Percentiles rank a stretch among this genome's conserved stretches.
phyloP scores from a whole-genome alignment of 2,888 invertebrate genomes.

The Troides aeacus region DNA sequence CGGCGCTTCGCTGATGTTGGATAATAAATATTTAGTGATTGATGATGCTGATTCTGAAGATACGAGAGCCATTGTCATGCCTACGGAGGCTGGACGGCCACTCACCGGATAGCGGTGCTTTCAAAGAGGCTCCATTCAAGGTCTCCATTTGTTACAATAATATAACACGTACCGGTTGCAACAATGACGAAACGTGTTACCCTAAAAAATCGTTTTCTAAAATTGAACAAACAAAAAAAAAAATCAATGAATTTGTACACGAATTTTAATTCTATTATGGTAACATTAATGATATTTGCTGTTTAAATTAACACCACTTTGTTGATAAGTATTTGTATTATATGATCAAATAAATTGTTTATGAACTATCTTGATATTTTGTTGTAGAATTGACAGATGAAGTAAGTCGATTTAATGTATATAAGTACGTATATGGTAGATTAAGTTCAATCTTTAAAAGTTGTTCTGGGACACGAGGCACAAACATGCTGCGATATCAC shows the following conservation, averaged over 20 bases:
- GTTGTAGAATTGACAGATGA: not conserved
- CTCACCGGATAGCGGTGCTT: constrained; percentile 40
- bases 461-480: constrained; percentile 25
- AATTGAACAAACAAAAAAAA: not conserved
- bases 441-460: constrained; percentile 29
- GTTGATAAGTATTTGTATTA: not conserved
- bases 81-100: constrained; percentile 29
- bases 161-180: constrained; percentile 49
- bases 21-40: constrained; percentile 45
- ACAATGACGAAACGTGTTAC: constrained; percentile 1
- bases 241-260: too few species aligned
- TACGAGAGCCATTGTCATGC: constrained; percentile 34
- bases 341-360: not conserved
- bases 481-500: constrained; percentile 27
- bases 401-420: constrained; percentile 13
- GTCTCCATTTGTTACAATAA: constrained; percentile 60
- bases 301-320: too few species aligned
- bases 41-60: constrained; percentile 41
- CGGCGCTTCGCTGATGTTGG: constrained; percentile 32
- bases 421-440: constrained; percentile 27
- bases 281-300: too few species aligned
- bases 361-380: not conserved
- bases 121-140: constrained; percentile 45
- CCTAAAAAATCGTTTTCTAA: not conserved
- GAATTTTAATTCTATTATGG: too few species aligned